Evolutionary conservation across 2,888 invertebrate species (phyloP), one percentile per base, ranked within the genome.

Genomic region (Nomada ruficornis): DNA sequence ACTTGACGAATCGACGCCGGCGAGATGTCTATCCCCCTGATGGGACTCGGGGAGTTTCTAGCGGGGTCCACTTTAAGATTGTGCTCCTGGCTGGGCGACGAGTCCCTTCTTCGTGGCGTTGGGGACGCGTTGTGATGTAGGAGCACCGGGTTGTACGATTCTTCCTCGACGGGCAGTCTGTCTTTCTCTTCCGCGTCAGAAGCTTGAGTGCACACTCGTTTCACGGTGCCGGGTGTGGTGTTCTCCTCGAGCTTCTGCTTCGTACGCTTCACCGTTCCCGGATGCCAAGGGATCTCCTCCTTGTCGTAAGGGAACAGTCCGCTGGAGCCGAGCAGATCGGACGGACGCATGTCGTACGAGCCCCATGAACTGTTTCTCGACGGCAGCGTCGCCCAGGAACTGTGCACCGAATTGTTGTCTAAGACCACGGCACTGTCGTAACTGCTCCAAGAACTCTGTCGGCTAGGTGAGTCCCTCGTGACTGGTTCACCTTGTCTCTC

Each of bases 401-500:
- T 96, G 92, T 97, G 97, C 13, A 97, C 95, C 77, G 97, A 96
- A 47, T 96, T 95, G 87, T 96, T 96, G 82, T 95, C 95, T 82
- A 96, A 94, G 64, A 96, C 96, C 52, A 97, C 96, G 42, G 97
- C 97, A 92, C 97, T 97, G 93, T 97, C 97, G 92, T 96, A 96
- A 90, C 96, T 96, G 91, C 96, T 96, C 96, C 97, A 97, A 67
- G 97, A 97, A 93, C 96, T 96, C 93, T 97, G 97, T 50, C 97
- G 94, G 86, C 96, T 96, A 1, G 96, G 95, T 57, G 95, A 95
- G 52, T 95, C 95, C 44, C 95, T 91, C 15, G 91, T 87, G 0
- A 72, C 71, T 4, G 88, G 88, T 10, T 90, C 91, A 4, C 90
- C 91, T 20, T 90, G 90, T 69, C 94, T 91, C 89, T 96, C 96